A percentile compares a stretch with the other conserved stretches of the same genome.
These are phyloP conservation scores for Belonocnema kinseyi DNA, from an alignment of 1,140 invertebrate species.

Conservation along the genomic window DNA sequence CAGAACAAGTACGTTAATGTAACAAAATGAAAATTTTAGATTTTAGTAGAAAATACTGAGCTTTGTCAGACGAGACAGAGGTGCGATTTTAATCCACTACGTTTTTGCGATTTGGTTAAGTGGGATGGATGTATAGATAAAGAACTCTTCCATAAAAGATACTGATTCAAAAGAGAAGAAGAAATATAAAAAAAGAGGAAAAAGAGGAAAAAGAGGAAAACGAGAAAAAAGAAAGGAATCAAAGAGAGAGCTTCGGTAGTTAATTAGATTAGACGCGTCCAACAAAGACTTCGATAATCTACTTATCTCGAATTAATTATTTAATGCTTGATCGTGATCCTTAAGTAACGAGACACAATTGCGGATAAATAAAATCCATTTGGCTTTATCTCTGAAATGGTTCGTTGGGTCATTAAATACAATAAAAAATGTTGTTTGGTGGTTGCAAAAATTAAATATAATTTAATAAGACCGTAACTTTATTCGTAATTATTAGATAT, in stretches of 20 bases:
- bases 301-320: slow-evolving; percentile 12
- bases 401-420: too few relatives aligned
- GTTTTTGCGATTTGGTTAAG: not conserved
- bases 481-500: not conserved
- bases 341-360: not conserved
- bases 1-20: not conserved
- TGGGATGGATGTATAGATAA: not conserved
- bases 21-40: not conserved
- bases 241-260: not conserved
- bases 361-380: not conserved
- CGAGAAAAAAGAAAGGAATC: slow-evolving; percentile 6
- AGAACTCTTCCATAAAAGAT: not conserved
- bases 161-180: not conserved
- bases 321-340: not conserved
- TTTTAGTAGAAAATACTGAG: not conserved
- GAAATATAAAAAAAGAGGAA: not conserved
- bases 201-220: too few relatives aligned
- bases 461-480: too few relatives aligned
- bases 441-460: too few relatives aligned
- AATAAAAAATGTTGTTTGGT: too few relatives aligned
- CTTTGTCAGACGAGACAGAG: not conserved
- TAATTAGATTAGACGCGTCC: slow-evolving; percentile 16
- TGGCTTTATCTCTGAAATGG: too few relatives aligned
- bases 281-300: not conserved
- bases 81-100: not conserved